Evolutionary conservation across 2,113 vertebrate genomes (phyloP).

Genomic region (Saccopteryx leptura): DNA sequence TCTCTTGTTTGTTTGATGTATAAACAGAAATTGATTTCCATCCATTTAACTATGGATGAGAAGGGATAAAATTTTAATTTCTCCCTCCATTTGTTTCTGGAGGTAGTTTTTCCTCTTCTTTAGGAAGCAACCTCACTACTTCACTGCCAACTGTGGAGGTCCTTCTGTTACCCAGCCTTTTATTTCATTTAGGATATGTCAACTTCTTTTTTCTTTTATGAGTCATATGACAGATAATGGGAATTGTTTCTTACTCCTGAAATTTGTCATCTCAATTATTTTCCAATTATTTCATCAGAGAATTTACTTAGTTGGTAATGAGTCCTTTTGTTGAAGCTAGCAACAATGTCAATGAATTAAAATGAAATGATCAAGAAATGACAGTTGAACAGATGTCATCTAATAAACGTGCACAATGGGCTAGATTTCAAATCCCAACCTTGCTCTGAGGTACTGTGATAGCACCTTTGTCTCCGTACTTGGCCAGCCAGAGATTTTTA

Average conservation of each 20-base stretch:
- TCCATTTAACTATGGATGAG: neutral
- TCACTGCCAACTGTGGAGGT: neutral
- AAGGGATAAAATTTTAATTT: neutral
- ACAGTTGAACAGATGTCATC: slow-evolving; percentile 35
- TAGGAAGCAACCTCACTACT: neutral
- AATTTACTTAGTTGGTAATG: slow-evolving; percentile 60
- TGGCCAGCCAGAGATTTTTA: neutral
- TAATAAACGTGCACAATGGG: neutral
- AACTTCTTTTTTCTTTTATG: slow-evolving; percentile 65
- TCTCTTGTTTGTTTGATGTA: neutral
- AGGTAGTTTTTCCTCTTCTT: neutral
- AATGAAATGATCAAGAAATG: slow-evolving; percentile 63
- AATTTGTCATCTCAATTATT: slow-evolving; percentile 58
- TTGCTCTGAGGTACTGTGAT: slow-evolving; percentile 4
- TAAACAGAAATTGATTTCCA: slow-evolving; percentile 15
- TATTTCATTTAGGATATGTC: slow-evolving; percentile 61
- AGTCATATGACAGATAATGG: slow-evolving; percentile 37
- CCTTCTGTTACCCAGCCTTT: slow-evolving; percentile 19
- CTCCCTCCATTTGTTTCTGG: slow-evolving; percentile 19
- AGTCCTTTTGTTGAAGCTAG: slow-evolving; percentile 14
- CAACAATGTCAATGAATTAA: slow-evolving; percentile 66
- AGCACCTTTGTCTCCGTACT: slow-evolving; percentile 9
- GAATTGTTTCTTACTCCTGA: slow-evolving; percentile 40
- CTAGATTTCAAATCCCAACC: neutral
- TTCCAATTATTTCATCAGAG: slow-evolving; percentile 43